phyloP scores from a whole-genome alignment of 2,888 invertebrate species.

The Ormyrus labotus region DNA sequence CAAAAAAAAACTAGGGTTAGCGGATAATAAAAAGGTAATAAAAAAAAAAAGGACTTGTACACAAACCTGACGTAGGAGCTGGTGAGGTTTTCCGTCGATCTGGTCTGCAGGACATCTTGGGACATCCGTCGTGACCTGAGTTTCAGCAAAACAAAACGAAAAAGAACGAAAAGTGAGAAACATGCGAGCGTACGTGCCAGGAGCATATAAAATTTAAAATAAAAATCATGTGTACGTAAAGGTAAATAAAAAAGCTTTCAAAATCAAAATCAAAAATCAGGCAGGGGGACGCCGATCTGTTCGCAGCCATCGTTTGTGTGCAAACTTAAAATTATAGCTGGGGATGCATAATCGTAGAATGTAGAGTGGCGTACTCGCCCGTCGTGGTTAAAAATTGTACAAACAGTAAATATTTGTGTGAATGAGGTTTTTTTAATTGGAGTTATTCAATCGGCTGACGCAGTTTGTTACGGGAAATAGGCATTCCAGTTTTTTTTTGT shows the following conservation, averaged over 20 bases:
- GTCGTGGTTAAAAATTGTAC: no score
- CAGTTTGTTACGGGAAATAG: no score
- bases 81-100: slow-evolving; percentile 72
- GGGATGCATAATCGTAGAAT: no score
- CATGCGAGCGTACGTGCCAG: slow-evolving; percentile 68
- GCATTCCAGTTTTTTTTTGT: no score
- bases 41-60: slow-evolving; percentile 33
- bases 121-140: slow-evolving; percentile 91
- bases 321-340: no score
- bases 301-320: neutral
- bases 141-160: slow-evolving; percentile 79
- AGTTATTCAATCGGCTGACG: no score
- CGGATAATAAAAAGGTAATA: neutral
- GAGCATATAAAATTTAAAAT: slow-evolving; percentile 58
- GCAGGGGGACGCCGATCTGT: neutral
- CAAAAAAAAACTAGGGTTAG: neutral
- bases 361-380: no score
- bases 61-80: slow-evolving; percentile 72
- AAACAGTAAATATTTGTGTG: no score
- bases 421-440: no score
- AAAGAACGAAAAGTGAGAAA: slow-evolving; percentile 62
- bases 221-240: slow-evolving; percentile 27
- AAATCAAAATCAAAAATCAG: neutral
- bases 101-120: slow-evolving; percentile 82
- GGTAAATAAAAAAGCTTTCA: neutral